Percentiles rank a stretch among this genome's conserved stretches.
These are phyloP conservation scores for Panagrolaimus sp. DNA, from an alignment of 1,140 invertebrate species.

Conservation along the genomic window DNA sequence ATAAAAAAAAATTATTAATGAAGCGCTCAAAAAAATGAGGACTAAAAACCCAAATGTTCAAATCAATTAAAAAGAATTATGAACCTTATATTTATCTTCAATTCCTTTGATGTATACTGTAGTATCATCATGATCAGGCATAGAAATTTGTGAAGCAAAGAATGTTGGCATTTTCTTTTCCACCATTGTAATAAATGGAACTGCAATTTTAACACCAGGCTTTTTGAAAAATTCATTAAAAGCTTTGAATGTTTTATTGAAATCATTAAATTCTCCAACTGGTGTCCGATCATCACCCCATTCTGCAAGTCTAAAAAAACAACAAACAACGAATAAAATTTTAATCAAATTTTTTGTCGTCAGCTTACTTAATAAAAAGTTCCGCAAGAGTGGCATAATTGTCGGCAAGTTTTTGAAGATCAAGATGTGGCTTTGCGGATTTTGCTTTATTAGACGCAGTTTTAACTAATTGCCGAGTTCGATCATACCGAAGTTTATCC, in stretches of 20 bases:
- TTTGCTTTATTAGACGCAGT: neutral
- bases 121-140: constrained; percentile 23
- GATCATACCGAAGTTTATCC: neutral
- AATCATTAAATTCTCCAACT: neutral
- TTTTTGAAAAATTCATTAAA: constrained; percentile 19
- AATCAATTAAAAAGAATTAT: constrained; percentile 18
- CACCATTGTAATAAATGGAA: constrained; percentile 7
- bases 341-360: neutral
- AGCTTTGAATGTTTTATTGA: neutral
- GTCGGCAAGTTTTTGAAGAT: constrained; percentile 25
- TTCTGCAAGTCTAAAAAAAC: constrained; percentile 28
- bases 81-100: neutral
- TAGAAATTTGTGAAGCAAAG: constrained; percentile 21
- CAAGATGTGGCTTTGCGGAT: constrained; percentile 4
- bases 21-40: constrained; percentile 19
- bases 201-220: constrained; percentile 1
- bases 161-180: constrained; percentile 1
- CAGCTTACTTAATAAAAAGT: constrained; percentile 28
- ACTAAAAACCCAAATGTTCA: neutral
- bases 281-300: neutral
- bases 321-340: neutral
- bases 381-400: constrained; percentile 35
- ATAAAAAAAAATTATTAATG: constrained; percentile 16
- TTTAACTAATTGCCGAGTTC: neutral
- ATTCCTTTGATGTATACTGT: constrained; percentile 24